Evolutionary conservation across 2,888 invertebrate species (phyloP).

Genomic region (Acanthoscelides obtectus): DNA sequence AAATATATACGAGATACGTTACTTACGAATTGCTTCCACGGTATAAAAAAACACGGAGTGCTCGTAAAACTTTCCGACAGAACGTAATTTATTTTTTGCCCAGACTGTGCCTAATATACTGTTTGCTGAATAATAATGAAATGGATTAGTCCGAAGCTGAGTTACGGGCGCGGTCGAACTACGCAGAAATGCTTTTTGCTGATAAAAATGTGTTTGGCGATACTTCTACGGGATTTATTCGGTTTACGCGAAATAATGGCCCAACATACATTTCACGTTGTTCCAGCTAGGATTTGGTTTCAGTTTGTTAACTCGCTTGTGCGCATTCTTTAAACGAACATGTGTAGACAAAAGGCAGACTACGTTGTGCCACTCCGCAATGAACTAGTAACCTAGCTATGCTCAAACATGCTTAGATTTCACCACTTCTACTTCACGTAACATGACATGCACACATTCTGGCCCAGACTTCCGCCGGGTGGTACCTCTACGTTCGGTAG

Average conservation of each 20-base stretch:
- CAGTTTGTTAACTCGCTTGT: too few species aligned
- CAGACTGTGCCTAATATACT: slow-evolving; percentile 7
- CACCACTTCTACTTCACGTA: too few species aligned
- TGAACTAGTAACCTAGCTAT: too few species aligned
- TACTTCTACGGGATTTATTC: neutral
- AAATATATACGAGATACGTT: slow-evolving; percentile 36
- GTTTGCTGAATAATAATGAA: slow-evolving; percentile 16
- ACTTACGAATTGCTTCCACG: slow-evolving; percentile 38
- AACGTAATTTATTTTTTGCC: slow-evolving; percentile 32
- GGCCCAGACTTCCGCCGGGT: too few species aligned
- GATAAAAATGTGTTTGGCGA: neutral
- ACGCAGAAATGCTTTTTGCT: neutral
- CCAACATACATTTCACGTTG: neutral
- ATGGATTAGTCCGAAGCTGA: neutral
- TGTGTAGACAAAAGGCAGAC: too few species aligned
- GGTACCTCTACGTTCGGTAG: too few species aligned
- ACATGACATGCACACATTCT: too few species aligned
- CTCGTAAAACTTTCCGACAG: slow-evolving; percentile 19
- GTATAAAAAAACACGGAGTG: slow-evolving; percentile 22
- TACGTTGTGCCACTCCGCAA: too few species aligned
- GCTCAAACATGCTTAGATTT: too few species aligned
- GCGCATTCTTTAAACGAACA: too few species aligned
- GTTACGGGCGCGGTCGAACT: neutral
- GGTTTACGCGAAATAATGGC: neutral
- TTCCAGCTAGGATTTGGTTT: too few species aligned